Conservation (phyloP, 2,113 vertebrate genomes). For the Xiphias gladius region DNA sequence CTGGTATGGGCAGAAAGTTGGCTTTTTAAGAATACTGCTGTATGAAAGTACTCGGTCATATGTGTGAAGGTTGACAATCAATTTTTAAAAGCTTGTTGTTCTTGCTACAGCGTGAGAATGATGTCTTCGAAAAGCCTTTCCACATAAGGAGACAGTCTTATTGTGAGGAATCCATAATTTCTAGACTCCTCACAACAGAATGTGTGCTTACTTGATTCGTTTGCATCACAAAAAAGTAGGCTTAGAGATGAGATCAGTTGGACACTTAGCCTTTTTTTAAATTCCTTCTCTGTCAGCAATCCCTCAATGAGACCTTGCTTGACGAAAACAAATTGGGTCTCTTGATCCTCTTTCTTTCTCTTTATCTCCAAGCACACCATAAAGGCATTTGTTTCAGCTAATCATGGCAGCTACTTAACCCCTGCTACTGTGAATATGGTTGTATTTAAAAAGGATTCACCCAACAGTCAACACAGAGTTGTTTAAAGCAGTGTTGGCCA, state of each 20-base stretch:
- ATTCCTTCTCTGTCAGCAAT: slow-evolving; percentile 41
- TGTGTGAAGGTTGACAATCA: background rate
- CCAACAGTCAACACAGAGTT: slow-evolving; percentile 74
- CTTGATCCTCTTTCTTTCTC: slow-evolving; percentile 53
- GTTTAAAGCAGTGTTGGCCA: slow-evolving; percentile 72
- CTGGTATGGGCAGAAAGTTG: background rate
- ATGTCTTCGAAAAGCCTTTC: background rate
- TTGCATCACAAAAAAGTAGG: slow-evolving; percentile 29
- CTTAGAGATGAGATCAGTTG: slow-evolving; percentile 19
- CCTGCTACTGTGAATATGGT: slow-evolving; percentile 70
- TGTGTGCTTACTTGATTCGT: slow-evolving; percentile 19
- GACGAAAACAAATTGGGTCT: slow-evolving; percentile 59
- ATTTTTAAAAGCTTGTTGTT: slow-evolving; percentile 23
- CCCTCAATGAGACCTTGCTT: slow-evolving; percentile 43
- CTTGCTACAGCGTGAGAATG: background rate
- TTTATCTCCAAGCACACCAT: slow-evolving; percentile 50
- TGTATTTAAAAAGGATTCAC: slow-evolving; percentile 74
- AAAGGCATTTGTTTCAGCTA: slow-evolving; percentile 74
- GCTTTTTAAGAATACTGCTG: background rate
- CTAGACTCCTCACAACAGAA: slow-evolving; percentile 1
- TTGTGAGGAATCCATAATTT: background rate
- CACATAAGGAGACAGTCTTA: background rate
- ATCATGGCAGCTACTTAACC: slow-evolving; percentile 75
- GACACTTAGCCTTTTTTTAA: slow-evolving; percentile 27
- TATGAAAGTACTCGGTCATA: background rate